Evolutionary conservation across 2,888 invertebrate species (phyloP).

Genomic region (Eupithecia pulchellata): DNA sequence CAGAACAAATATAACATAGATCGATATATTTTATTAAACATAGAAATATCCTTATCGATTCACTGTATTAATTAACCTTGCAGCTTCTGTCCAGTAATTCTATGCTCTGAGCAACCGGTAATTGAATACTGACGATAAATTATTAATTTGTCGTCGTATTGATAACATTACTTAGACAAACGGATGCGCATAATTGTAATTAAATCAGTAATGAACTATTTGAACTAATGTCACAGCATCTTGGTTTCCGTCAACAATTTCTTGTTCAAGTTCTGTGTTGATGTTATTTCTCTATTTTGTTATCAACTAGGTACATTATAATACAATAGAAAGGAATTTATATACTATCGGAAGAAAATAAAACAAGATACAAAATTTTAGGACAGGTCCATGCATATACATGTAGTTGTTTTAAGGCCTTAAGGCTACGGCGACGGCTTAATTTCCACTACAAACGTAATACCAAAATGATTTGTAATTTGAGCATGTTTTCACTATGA

Average conservation of each 20-base stretch:
- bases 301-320: neutral
- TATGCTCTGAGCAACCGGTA: slow-evolving; percentile 18
- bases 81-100: slow-evolving; percentile 1
- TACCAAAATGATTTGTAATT: no score
- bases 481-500: no score
- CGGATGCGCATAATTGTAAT: slow-evolving; percentile 30
- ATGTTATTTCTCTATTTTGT: neutral
- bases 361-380: no score
- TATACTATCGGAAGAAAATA: no score
- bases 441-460: no score
- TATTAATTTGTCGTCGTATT: slow-evolving; percentile 30
- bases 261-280: slow-evolving; percentile 24
- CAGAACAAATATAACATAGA: no score
- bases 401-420: no score
- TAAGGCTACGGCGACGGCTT: no score
- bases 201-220: slow-evolving; percentile 27
- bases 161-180: slow-evolving; percentile 33
- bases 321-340: no score
- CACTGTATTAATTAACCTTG: neutral
- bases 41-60: no score
- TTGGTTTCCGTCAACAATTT: slow-evolving; percentile 34
- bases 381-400: no score
- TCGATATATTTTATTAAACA: no score
- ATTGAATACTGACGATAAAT: slow-evolving; percentile 39
- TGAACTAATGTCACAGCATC: slow-evolving; percentile 20